Evolutionary conservation across 2,888 invertebrate species (phyloP).

Genomic region (Gymnosoma rotundatum): DNA sequence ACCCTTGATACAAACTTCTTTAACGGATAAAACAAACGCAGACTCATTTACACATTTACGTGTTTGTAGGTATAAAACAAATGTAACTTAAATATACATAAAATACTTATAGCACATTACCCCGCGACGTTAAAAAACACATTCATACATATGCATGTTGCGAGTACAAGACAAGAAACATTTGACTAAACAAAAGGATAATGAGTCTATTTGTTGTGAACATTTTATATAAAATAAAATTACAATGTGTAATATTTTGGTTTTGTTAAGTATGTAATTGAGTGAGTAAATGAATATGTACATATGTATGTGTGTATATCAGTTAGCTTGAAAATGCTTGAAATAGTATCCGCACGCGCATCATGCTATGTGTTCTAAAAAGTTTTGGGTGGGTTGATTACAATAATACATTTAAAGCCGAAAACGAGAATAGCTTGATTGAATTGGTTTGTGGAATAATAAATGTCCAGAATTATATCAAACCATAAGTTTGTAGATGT

Average conservation of each 20-base stretch:
- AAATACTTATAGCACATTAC: no score
- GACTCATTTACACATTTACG: not conserved
- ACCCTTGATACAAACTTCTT: no score
- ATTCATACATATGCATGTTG: not conserved
- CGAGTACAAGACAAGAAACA: conserved; percentile 13
- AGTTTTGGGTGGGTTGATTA: conserved; percentile 53
- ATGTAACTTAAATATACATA: no score
- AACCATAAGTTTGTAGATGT: conserved; percentile 7
- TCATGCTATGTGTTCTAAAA: no score
- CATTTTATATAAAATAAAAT: conserved; percentile 63
- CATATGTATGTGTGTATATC: no score
- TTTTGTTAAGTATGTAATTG: conserved; percentile 40
- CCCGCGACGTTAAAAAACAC: no score
- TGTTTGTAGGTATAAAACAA: not conserved
- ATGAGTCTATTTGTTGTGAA: conserved; percentile 68
- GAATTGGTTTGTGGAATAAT: conserved; percentile 49
- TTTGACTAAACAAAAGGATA: conserved; percentile 58
- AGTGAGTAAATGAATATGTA: not conserved
- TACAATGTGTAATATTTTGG: conserved; percentile 66
- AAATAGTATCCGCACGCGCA: no score
- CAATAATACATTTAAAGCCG: conserved; percentile 48
- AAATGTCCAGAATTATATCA: no score
- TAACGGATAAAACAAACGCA: no score
- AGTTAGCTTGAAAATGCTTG: no score
- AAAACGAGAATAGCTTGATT: conserved; percentile 57